A percentile compares a stretch with the other conserved stretches of the same genome.
phyloP scores from a whole-genome alignment of 2,888 invertebrate genomes.

The Aphodius sticticus region DNA sequence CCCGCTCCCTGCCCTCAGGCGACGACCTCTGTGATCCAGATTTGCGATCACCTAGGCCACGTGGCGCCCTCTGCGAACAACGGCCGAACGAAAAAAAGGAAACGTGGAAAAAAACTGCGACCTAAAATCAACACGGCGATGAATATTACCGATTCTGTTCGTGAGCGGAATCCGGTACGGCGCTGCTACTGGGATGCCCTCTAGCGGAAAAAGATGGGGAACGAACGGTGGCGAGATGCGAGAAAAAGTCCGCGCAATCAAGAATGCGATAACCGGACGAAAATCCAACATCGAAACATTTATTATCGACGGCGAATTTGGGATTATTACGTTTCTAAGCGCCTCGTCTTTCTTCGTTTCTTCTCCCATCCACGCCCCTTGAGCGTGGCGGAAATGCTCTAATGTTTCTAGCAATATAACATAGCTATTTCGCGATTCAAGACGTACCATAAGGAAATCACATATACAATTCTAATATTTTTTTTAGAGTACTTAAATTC shows the following conservation, averaged over 20 bases:
- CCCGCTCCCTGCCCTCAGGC: not conserved
- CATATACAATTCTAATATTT: no score
- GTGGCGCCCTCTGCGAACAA: not conserved
- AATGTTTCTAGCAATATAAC: no score
- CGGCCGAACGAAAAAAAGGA: not conserved
- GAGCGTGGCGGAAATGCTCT: no score
- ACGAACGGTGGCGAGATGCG: not conserved
- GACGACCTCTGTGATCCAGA: not conserved
- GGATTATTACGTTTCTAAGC: no score
- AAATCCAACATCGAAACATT: no score
- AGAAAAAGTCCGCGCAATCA: not conserved
- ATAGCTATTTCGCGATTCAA: no score
- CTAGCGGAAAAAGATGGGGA: not conserved
- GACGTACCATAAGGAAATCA: no score
- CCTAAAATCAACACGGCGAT: not conserved
- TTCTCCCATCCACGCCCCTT: no score
- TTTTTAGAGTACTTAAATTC: no score
- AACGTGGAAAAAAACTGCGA: not conserved
- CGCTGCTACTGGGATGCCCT: not conserved
- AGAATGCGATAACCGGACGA: no score
- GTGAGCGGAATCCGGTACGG: not conserved
- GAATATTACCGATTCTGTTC: not conserved
- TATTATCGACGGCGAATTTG: no score
- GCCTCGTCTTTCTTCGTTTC: no score
- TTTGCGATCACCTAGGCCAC: not conserved